phyloP scores from a whole-genome alignment of 2,113 vertebrate genomes.

The Brachyhypopomus gauderio region DNA sequence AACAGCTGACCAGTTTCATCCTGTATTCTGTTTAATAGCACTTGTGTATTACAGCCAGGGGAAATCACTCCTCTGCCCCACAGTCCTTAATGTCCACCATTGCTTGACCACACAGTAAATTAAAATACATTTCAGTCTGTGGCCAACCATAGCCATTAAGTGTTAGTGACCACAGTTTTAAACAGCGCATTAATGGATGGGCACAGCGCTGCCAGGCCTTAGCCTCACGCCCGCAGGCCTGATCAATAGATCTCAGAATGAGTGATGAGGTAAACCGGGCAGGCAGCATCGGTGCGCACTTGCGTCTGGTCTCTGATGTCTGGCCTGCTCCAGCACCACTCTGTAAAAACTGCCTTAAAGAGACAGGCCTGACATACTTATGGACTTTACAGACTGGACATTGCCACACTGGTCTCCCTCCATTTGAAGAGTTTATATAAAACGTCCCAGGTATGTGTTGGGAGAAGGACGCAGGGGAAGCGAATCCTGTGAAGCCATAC shows the following conservation, averaged over 20 bases:
- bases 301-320: no score
- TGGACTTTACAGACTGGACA: no score
- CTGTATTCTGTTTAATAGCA: slow-evolving; percentile 23
- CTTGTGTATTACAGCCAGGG: slow-evolving; percentile 57
- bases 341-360: no score
- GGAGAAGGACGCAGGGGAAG: no score
- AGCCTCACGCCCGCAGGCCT: slow-evolving; percentile 66
- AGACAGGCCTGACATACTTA: no score
- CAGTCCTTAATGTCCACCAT: slow-evolving; percentile 69
- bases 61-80: slow-evolving; percentile 71
- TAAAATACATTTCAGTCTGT: slow-evolving; percentile 75
- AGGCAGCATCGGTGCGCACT: not conserved
- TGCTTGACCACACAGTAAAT: slow-evolving; percentile 73
- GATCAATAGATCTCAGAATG: slow-evolving; percentile 70
- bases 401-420: no score
- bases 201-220: slow-evolving; percentile 68
- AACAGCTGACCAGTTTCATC: not conserved
- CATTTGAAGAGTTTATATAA: no score
- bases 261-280: slow-evolving; percentile 12
- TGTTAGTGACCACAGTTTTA: slow-evolving; percentile 75
- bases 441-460: no score
- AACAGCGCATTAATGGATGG: slow-evolving; percentile 74
- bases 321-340: no score
- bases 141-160: slow-evolving; percentile 70
- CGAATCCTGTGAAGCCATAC: no score